These are phyloP conservation scores for Syrphus vitripennis DNA, from an alignment of 2,888 invertebrate genomes.

Conservation along the genomic window DNA sequence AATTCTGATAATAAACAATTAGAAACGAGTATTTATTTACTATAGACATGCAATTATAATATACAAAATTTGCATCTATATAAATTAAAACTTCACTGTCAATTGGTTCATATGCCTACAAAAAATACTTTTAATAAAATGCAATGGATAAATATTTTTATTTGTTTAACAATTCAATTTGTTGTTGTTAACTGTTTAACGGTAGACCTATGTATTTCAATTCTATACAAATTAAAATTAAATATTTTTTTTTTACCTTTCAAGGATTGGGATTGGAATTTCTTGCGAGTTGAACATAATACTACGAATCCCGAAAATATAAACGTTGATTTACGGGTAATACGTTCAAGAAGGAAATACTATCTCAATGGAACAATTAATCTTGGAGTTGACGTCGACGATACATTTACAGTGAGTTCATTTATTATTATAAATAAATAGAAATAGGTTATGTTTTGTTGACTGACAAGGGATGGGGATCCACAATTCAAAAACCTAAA, in stretches of 20 bases:
- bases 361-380: neutral
- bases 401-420: neutral
- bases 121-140: neutral
- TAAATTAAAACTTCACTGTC: neutral
- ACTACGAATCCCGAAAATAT: neutral
- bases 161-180: neutral
- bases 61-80: neutral
- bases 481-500: no score
- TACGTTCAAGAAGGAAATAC: neutral
- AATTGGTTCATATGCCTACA: neutral
- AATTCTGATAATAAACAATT: neutral
- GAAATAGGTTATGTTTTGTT: no score
- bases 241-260: neutral
- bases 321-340: neutral
- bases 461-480: no score
- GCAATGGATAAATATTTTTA: neutral
- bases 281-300: neutral
- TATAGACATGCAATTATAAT: neutral
- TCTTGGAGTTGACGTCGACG: neutral
- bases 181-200: no score
- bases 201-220: no score
- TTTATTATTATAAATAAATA: no score
- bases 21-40: neutral
- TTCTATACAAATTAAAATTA: no score
- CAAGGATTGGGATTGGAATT: neutral